Conservation (phyloP, 2,797 vertebrate species). For the Eulemur rubriventer region DNA sequence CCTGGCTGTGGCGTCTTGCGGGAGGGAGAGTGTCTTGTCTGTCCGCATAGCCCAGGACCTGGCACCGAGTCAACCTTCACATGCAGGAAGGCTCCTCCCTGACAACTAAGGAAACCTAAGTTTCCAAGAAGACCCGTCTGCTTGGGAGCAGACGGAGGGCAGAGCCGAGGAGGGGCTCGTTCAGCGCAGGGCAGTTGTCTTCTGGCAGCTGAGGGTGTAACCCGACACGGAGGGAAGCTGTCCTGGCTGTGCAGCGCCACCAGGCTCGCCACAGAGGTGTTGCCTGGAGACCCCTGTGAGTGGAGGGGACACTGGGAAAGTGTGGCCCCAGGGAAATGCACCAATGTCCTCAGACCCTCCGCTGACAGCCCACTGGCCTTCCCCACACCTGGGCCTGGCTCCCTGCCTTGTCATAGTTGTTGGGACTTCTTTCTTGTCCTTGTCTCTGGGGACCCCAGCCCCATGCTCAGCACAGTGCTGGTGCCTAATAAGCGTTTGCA, state of each 20-base stretch:
- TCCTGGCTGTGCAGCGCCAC: not conserved
- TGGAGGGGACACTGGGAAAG: not conserved
- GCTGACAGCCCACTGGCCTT: accelerated
- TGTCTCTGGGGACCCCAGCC: not conserved
- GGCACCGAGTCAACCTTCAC: not conserved
- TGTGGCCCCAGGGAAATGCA: not conserved
- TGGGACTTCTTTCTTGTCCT: too few relatives aligned
- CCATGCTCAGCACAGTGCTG: accelerated
- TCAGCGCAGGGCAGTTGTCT: not conserved
- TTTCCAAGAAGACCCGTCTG: not conserved
- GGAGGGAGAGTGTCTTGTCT: not conserved
- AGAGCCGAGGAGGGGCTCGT: accelerated
- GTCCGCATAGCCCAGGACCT: not conserved
- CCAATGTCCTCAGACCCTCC: accelerated
- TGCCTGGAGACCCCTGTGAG: not conserved
- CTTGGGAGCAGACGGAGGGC: slow-evolving; percentile 5
- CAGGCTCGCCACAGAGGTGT: not conserved
- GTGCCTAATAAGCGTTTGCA: not conserved
- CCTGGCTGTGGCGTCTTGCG: not conserved
- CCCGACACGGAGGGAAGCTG: not conserved
- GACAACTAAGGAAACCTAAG: not conserved
- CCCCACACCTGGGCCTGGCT: too few relatives aligned
- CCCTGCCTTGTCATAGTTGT: not conserved
- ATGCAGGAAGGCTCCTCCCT: not conserved
- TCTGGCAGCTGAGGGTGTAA: not conserved